These are phyloP conservation scores for Saguinus imperator DNA, from an alignment of 2,113 vertebrate genomes.

Conservation along the genomic window DNA sequence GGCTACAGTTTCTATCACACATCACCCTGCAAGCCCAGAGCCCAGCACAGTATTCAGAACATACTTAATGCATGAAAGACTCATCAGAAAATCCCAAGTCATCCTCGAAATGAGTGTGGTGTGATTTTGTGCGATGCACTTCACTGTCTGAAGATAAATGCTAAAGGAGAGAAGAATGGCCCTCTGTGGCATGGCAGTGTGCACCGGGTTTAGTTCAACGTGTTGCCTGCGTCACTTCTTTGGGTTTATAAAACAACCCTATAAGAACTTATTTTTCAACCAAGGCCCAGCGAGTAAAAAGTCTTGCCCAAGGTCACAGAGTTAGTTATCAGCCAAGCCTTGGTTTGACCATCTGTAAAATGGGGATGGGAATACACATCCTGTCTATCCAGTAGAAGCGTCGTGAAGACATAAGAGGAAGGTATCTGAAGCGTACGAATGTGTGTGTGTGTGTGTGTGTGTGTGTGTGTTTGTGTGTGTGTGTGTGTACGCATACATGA, in stretches of 20 bases:
- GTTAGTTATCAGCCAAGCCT: not conserved
- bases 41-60: not conserved
- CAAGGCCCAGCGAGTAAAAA: not conserved
- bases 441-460: too few species aligned
- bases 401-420: not conserved
- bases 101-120: not conserved
- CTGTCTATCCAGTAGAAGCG: not conserved
- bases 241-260: not conserved
- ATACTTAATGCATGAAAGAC: not conserved
- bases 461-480: not conserved
- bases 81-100: not conserved
- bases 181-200: fast-evolving
- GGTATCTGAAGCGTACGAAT: not conserved
- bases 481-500: not conserved
- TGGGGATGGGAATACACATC: not conserved
- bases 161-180: not conserved
- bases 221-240: not conserved
- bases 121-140: not conserved
- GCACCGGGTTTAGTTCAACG: not conserved
- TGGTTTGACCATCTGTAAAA: not conserved
- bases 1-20: not conserved
- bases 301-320: not conserved
- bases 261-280: not conserved
- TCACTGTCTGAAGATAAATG: not conserved
- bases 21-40: not conserved